These are phyloP conservation scores for Lepidothrix coronata DNA, from an alignment of 2,113 vertebrate genomes.

Conservation along the genomic window DNA sequence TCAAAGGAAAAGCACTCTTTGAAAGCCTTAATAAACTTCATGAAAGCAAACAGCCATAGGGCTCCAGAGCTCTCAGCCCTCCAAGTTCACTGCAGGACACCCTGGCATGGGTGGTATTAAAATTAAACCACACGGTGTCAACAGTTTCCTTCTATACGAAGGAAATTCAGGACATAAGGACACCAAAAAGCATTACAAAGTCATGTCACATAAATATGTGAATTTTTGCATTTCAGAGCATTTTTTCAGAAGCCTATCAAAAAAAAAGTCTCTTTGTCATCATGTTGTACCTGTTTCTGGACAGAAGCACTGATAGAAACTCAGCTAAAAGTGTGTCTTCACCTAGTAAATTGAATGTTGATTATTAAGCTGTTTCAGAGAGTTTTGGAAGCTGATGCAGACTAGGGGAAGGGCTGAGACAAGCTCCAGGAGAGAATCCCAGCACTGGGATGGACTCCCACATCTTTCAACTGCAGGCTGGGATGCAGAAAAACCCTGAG, in stretches of 20 bases:
- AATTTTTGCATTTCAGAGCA: neutral
- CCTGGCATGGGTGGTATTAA: neutral
- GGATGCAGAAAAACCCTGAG: neutral
- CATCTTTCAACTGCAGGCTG: neutral
- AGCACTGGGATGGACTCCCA: fast-evolving
- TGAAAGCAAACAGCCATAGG: neutral
- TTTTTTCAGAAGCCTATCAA: neutral
- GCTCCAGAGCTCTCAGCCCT: neutral
- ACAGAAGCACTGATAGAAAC: neutral
- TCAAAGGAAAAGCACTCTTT: conserved; percentile 19
- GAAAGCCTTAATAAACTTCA: conserved; percentile 26
- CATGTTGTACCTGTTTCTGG: neutral
- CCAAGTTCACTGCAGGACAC: conserved; percentile 1
- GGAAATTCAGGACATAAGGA: neutral
- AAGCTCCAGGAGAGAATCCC: neutral
- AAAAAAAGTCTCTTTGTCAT: neutral
- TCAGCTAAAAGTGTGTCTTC: neutral
- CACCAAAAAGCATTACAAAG: neutral
- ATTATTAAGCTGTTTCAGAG: neutral
- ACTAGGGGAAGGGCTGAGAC: neutral
- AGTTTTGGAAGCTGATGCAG: neutral
- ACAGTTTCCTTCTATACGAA: neutral
- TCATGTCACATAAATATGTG: neutral
- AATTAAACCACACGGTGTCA: neutral
- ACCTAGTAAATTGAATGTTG: neutral